phyloP scores from a whole-genome alignment of 1,140 invertebrate species.

The Latrodectus geometricus region DNA sequence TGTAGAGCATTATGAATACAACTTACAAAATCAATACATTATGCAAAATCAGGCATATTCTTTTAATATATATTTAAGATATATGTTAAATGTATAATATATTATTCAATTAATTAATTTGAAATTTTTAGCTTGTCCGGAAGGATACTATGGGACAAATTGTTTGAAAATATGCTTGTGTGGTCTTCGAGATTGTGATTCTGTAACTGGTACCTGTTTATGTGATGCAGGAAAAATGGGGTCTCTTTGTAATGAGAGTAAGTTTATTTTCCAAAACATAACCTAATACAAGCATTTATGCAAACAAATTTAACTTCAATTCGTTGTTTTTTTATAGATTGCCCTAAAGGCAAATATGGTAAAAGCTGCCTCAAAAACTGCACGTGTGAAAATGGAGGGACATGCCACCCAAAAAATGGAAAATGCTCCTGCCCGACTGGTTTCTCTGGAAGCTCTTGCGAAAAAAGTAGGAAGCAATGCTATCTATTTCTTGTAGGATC shows the following conservation, averaged over 20 bases:
- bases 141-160: slow-evolving; percentile 62
- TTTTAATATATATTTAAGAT: too few species aligned
- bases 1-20: too few species aligned
- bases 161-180: slow-evolving; percentile 62
- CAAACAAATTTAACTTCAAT: neutral
- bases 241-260: slow-evolving; percentile 45
- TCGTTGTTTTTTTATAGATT: slow-evolving; percentile 67
- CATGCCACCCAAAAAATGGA: slow-evolving; percentile 83
- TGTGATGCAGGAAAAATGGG: slow-evolving; percentile 73
- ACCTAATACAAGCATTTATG: neutral
- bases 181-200: slow-evolving; percentile 73
- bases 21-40: too few species aligned
- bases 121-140: slow-evolving; percentile 55
- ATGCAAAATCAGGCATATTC: too few species aligned
- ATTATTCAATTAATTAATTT: neutral
- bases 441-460: slow-evolving; percentile 54
- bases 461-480: slow-evolving; percentile 31
- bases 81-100: too few species aligned
- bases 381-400: slow-evolving; percentile 90
- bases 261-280: neutral
- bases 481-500: neutral
- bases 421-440: slow-evolving; percentile 72
- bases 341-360: slow-evolving; percentile 82
- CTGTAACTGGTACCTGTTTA: slow-evolving; percentile 80
- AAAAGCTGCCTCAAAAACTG: slow-evolving; percentile 85